Evolutionary conservation across 2,113 vertebrate species (phyloP).

Genomic region (Oreochromis tanganicae): DNA sequence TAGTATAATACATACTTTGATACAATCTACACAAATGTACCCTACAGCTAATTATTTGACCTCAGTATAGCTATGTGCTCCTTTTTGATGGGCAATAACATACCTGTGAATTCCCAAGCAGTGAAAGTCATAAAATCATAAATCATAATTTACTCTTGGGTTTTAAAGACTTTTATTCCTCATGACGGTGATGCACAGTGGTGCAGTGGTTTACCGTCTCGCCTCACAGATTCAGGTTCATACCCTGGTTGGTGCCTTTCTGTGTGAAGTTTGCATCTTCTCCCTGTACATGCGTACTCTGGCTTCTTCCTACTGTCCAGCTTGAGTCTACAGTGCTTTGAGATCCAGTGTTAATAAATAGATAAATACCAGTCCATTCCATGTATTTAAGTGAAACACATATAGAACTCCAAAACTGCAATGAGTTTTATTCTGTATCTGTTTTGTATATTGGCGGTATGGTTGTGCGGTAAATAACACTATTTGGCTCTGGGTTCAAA

Average conservation of each 20-base stretch:
- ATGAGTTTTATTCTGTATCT: not conserved
- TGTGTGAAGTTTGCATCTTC: not conserved
- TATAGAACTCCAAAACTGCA: not conserved
- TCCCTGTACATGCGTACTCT: fast-evolving
- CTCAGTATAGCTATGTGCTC: too few relatives aligned
- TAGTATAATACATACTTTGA: too few relatives aligned
- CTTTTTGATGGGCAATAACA: too few relatives aligned
- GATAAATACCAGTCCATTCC: not conserved
- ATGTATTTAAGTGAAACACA: not conserved
- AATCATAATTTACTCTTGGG: not conserved
- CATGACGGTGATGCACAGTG: not conserved
- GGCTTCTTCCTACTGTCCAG: not conserved
- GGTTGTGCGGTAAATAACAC: not conserved
- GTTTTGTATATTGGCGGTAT: not conserved
- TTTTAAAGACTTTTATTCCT: not conserved
- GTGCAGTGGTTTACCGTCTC: not conserved
- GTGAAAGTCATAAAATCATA: too few relatives aligned
- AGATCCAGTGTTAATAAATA: not conserved
- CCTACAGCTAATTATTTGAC: too few relatives aligned
- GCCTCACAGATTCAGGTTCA: not conserved
- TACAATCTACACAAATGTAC: too few relatives aligned
- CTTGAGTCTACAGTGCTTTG: not conserved
- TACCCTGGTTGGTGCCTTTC: not conserved
- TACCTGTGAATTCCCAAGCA: too few relatives aligned
- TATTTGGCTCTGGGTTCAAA: not conserved